Conservation (phyloP, 1,140 invertebrate genomes). For the Drosophila bipectinata region DNA sequence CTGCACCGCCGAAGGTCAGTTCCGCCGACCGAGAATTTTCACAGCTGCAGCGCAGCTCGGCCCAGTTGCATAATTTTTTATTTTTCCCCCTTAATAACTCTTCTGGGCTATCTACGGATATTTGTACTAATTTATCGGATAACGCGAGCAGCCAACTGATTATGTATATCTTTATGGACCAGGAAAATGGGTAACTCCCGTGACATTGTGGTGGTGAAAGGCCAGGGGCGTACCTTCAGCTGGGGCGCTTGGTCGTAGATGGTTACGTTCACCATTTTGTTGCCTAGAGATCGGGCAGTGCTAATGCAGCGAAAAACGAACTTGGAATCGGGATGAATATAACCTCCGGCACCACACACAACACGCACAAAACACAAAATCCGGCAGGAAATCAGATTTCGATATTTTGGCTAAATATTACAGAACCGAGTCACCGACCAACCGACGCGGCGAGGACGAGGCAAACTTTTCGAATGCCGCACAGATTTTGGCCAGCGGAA, state of each 20-base stretch:
- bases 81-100: slow-evolving; percentile 15
- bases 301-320: slow-evolving; percentile 42
- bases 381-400: slow-evolving; percentile 15
- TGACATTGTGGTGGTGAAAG: slow-evolving; percentile 26
- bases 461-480: slow-evolving; percentile 54
- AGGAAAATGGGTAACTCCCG: slow-evolving; percentile 8
- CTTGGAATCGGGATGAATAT: slow-evolving; percentile 35
- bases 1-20: slow-evolving; percentile 58
- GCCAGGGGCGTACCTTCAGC: slow-evolving; percentile 65
- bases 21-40: slow-evolving; percentile 56
- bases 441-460: slow-evolving; percentile 44
- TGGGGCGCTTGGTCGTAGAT: slow-evolving; percentile 78
- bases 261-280: slow-evolving; percentile 81
- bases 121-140: slow-evolving; percentile 12
- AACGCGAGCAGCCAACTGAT: slow-evolving; percentile 21
- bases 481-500: slow-evolving; percentile 61
- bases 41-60: slow-evolving; percentile 39
- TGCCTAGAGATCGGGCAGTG: slow-evolving; percentile 39
- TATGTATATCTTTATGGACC: slow-evolving; percentile 65
- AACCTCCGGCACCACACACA: slow-evolving; percentile 22
- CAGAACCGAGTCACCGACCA: slow-evolving; percentile 7
- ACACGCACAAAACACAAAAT: slow-evolving; percentile 59
- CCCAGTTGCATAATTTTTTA: slow-evolving; percentile 64
- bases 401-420: slow-evolving; percentile 26
- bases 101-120: slow-evolving; percentile 8